Conservation (phyloP, 2,797 vertebrate species). For the Scyliorhinus canicula region DNA sequence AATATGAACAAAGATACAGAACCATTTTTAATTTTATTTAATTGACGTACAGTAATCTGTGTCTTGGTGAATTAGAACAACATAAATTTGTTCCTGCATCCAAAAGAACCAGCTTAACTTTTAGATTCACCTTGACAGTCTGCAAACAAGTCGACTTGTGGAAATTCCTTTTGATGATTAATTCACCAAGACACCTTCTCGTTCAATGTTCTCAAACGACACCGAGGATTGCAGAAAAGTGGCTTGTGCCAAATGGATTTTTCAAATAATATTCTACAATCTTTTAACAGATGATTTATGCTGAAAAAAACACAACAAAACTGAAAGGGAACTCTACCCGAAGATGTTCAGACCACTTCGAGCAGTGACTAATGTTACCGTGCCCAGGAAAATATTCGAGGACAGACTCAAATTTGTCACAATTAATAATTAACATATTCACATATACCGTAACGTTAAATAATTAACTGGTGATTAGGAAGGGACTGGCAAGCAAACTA, state of each 20-base stretch:
- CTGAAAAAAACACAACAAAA: neutral
- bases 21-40: too few species aligned
- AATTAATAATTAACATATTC: neutral
- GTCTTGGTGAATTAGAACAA: neutral
- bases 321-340: neutral
- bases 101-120: neutral
- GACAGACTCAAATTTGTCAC: neutral
- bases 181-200: too few species aligned
- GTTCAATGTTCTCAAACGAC: neutral
- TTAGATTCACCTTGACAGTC: neutral
- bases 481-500: neutral
- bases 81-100: neutral
- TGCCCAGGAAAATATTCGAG: neutral
- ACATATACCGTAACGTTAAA: neutral
- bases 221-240: neutral
- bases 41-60: too few species aligned
- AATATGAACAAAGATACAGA: too few species aligned
- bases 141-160: neutral
- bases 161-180: neutral
- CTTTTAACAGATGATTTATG: neutral
- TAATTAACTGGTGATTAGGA: neutral
- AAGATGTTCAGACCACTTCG: neutral
- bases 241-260: neutral
- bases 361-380: neutral
- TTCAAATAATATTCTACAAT: neutral